Base-by-base conservation (phyloP, 2,888 invertebrate genomes). In the Stegana nigrithorax region DNA sequence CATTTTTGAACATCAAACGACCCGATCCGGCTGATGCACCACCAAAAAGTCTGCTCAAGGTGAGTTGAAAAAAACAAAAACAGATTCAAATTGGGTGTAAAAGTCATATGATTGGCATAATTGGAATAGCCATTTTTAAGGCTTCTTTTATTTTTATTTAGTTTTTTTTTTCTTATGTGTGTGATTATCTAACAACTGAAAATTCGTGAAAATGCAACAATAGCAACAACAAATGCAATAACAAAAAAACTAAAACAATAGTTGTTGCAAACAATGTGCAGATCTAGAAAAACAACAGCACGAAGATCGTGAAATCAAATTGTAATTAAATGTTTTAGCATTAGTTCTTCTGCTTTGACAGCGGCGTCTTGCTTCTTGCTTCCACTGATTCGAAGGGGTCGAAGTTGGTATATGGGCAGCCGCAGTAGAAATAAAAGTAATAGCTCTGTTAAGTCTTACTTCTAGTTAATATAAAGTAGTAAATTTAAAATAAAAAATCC, bases 1-100 rank as follows among this genome's bases (percentile, higher is more conserved):
- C 89, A 69, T 77, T 76, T 73, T 80, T 86, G 85, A 68, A 88
- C 86, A 88, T 89, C 87, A 84, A 86, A 84, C 78, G 83, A 10
- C 83, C 83, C 5, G 76, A 79, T 64, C 62, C 63, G 44, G 65
- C 62, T 26, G 83, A 82, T 56, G 62, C 81, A 63, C 75, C 82
- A 63, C 82, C 82, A 51, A 82, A 77, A 69, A 73, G 70, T 59
- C 67, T 83, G 39, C 68, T 82, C 23, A 83, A 81, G 82, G 83
- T 83, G 62, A 77, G 78, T 61, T 47, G 56, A 2, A 58, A 25
- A 39, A 12, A 59, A 59, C n/a, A n/a, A n/a, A n/a, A n/a, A n/a
- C n/a, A n/a, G n/a, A n/a, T 17, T 21, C 8, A 56, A 36, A 17
- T 56, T 56, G 21, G 56, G n/a, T n/a, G n/a, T n/a, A n/a, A n/a